Conservation (phyloP, 2,888 invertebrate species). For the Drosophila limbata region DNA sequence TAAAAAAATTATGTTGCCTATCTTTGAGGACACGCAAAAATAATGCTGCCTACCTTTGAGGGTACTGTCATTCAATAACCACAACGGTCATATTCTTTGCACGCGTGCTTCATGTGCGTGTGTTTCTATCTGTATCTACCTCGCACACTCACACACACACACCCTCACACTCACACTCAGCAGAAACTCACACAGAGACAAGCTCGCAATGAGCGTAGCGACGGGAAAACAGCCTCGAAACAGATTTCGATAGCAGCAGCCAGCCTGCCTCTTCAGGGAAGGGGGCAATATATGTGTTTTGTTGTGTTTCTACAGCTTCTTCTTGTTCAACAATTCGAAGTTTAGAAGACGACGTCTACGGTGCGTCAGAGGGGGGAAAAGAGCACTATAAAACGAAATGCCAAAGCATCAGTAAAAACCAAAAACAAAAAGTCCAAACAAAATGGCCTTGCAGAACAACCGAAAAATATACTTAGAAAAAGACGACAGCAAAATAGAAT, state of each 20-base stretch:
- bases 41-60: conserved; percentile 53
- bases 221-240: conserved; percentile 48
- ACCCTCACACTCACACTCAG: conserved; percentile 19
- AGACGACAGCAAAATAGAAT: conserved; percentile 56
- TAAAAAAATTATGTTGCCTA: conserved; percentile 31
- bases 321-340: conserved; percentile 36
- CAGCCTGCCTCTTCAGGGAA: conserved; percentile 27
- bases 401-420: conserved; percentile 34
- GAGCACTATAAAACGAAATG: conserved; percentile 57
- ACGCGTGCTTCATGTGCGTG: conserved; percentile 28
- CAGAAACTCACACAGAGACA: conserved; percentile 18
- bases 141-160: conserved; percentile 36
- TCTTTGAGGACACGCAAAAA: conserved; percentile 28
- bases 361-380: not conserved
- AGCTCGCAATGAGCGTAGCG: conserved; percentile 44
- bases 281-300: conserved; percentile 23
- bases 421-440: conserved; percentile 10
- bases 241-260: conserved; percentile 49
- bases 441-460: conserved; percentile 57
- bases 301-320: conserved; percentile 26
- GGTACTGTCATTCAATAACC: conserved; percentile 42
- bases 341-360: conserved; percentile 42
- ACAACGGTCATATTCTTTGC: conserved; percentile 36
- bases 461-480: conserved; percentile 15
- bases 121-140: conserved; percentile 50